These are phyloP conservation scores for Eriosoma lanigerum DNA, from an alignment of 1,140 invertebrate genomes.

Conservation along the genomic window DNA sequence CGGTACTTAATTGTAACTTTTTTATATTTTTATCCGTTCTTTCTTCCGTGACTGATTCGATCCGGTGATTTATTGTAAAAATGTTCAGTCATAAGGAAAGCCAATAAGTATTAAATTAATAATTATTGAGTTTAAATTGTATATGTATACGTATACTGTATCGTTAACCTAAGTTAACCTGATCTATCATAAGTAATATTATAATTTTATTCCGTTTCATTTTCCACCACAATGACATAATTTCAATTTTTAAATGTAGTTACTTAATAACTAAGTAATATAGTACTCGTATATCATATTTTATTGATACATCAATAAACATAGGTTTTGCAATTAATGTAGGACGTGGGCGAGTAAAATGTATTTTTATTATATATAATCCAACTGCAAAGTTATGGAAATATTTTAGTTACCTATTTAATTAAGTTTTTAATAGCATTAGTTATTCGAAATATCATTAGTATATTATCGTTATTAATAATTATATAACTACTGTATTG, in stretches of 20 bases:
- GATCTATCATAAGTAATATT: neutral
- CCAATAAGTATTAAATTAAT: conserved; percentile 26
- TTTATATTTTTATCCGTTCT: neutral
- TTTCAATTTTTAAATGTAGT: neutral
- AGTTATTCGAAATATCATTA: too few species aligned
- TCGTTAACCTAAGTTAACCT: neutral
- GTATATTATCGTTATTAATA: too few species aligned
- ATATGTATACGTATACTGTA: conserved; percentile 2
- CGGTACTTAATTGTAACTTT: conserved; percentile 45
- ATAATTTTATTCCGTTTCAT: neutral
- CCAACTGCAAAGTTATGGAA: too few species aligned
- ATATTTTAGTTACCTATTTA: too few species aligned
- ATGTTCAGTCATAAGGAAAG: conserved; percentile 40
- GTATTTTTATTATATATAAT: too few species aligned
- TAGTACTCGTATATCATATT: too few species aligned
- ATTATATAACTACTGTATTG: too few species aligned
- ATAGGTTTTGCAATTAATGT: too few species aligned
- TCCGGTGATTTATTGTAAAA: conserved; percentile 24
- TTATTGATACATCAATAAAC: too few species aligned
- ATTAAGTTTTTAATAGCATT: too few species aligned
- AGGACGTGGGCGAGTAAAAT: too few species aligned
- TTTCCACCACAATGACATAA: neutral
- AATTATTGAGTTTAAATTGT: neutral
- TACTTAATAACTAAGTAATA: too few species aligned
- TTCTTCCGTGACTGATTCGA: conserved; percentile 49